Evolutionary conservation across 2,113 vertebrate species (phyloP), one percentile per base, ranked within the genome.

Genomic region (Prolemur simus): DNA sequence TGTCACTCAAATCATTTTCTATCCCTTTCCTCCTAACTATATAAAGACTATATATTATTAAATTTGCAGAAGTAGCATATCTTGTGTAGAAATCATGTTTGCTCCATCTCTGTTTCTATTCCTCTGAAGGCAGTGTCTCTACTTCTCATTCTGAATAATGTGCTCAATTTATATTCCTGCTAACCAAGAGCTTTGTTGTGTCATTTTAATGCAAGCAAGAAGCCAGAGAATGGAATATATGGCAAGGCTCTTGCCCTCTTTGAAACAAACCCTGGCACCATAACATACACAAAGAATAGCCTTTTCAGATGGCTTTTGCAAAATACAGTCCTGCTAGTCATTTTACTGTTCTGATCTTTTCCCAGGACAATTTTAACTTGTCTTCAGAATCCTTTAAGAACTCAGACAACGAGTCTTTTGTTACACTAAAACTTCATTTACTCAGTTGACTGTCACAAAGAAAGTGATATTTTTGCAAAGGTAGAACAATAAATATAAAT

Each of bases 291-390:
- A n/a, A 76, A 37, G 54, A 49, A 58, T 42, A 89, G 37, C 7
- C 7, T 94, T 94, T 95, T 42, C 54, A 52, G 49, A 78, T 82
- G 60, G 42, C 13, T 93, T 96, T 93, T 88, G 52, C 21, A 86
- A 93, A 92, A 68, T 12, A 25, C 39, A 86, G 29, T 91, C 2
- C 37, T 93, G 58, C 13, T 76, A 87, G 54, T 94, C 32, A 71
- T 89, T 96, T 95, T 77, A 89, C 6, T 39, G 12, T 89, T 97
- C 56, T 91, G 73, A 87, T 96, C 45, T 69, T 97, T 95, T 56
- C 91, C 82, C 89, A 96, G n/a, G 63, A 95, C 37, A n/a, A 32
- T 68, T 97, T 95, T 60, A 93, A 85, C 71, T 94, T 90, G 47
- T 84, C 89, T 92, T 92, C 27, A 90, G 76, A 97, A 96, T 86